phyloP scores from a whole-genome alignment of 1,140 invertebrate species.

The Sinonovacula constricta region DNA sequence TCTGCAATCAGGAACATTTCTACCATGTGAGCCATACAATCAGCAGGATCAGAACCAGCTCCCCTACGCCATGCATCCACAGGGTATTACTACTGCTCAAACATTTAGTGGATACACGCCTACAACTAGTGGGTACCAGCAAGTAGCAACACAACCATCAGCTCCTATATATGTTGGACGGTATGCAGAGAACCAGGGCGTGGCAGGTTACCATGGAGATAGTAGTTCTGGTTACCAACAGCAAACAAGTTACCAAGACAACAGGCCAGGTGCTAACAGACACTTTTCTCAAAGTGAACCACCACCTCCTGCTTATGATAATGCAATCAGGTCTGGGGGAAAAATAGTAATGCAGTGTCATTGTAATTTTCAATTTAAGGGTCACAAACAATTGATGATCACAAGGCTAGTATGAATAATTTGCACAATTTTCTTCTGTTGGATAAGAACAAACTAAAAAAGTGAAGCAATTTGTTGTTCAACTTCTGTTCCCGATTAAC shows the following conservation, averaged over 20 bases:
- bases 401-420: too few relatives aligned
- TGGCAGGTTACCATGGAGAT: neutral
- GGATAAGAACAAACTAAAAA: too few relatives aligned
- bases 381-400: too few relatives aligned
- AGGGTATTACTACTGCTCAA: slow-evolving; percentile 21
- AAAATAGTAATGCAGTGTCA: too few relatives aligned
- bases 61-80: slow-evolving; percentile 28
- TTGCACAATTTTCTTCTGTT: too few relatives aligned
- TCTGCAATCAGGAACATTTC: slow-evolving; percentile 18
- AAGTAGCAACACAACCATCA: slow-evolving; percentile 14
- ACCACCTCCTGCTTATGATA: slow-evolving; percentile 28
- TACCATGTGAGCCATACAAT: slow-evolving; percentile 36
- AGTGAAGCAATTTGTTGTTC: too few relatives aligned
- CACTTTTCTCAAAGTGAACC: slow-evolving; percentile 27
- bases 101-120: slow-evolving; percentile 23
- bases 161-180: neutral
- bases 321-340: slow-evolving; percentile 11
- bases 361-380: too few relatives aligned
- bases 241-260: slow-evolving; percentile 12
- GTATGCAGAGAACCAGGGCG: neutral
- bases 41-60: neutral
- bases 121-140: too few relatives aligned
- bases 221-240: slow-evolving; percentile 12
- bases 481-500: too few relatives aligned
- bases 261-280: slow-evolving; percentile 22